phyloP scores from a whole-genome alignment of 2,888 invertebrate genomes.

The Drosophila putrida region DNA sequence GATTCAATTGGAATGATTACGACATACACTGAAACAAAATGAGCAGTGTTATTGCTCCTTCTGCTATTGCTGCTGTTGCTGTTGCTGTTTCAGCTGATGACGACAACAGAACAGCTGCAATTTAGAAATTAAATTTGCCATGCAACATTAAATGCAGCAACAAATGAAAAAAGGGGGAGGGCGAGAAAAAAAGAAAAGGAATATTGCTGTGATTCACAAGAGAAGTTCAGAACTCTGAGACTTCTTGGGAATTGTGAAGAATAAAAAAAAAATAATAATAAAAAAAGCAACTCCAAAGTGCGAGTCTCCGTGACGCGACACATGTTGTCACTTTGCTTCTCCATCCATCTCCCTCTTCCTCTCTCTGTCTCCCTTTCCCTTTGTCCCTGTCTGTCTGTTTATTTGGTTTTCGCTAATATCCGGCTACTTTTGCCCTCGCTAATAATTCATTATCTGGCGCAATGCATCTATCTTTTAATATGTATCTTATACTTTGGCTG shows the following conservation, averaged over 20 bases:
- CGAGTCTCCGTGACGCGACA: conserved; percentile 60
- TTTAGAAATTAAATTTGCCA: conserved; percentile 83
- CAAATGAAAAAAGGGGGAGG: conserved; percentile 31
- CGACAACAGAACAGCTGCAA: conserved; percentile 83
- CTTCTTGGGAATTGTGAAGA: conserved; percentile 26
- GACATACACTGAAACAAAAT: conserved; percentile 19
- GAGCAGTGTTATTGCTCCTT: neutral
- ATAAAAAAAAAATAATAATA: no score
- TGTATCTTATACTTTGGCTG: conserved; percentile 25
- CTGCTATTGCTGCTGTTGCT: conserved; percentile 5
- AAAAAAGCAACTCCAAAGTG: conserved; percentile 32
- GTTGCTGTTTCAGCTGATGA: conserved; percentile 24
- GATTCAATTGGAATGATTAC: conserved; percentile 71
- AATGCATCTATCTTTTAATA: conserved; percentile 38
- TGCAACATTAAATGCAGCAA: conserved; percentile 75
- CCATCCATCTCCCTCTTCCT: neutral
- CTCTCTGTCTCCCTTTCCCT: neutral
- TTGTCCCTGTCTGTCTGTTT: neutral
- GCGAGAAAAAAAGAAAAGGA: neutral
- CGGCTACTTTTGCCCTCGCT: conserved; percentile 63
- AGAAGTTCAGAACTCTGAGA: conserved; percentile 30
- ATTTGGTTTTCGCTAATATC: conserved; percentile 64
- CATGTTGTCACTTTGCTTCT: conserved; percentile 65
- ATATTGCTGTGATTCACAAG: conserved; percentile 58
- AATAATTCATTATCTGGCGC: conserved; percentile 70